These are phyloP conservation scores for Danio kyathit DNA, from an alignment of 2,797 vertebrate genomes.

Conservation along the genomic window DNA sequence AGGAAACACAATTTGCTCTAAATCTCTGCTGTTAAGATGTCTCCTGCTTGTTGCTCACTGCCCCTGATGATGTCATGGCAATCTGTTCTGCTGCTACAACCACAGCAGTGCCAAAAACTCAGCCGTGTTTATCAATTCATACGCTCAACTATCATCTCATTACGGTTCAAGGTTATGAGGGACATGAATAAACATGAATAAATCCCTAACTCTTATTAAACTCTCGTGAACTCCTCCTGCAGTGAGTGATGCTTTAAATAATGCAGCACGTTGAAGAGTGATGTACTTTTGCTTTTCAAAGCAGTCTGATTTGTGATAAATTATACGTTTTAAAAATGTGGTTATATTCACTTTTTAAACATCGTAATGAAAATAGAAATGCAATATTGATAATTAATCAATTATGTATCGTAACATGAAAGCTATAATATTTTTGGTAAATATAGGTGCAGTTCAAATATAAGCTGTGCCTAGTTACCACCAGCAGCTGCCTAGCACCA, in stretches of 20 bases:
- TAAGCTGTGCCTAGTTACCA: no score
- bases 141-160: neutral
- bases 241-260: neutral
- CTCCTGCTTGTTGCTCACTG: conserved; percentile 6
- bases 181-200: neutral
- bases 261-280: neutral
- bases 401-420: no score
- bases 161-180: neutral
- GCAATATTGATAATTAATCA: no score
- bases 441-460: no score
- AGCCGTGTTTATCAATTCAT: neutral
- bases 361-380: no score
- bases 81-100: conserved; percentile 2
- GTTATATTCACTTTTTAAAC: neutral
- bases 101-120: neutral
- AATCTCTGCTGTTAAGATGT: conserved; percentile 15
- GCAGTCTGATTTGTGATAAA: neutral
- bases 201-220: neutral
- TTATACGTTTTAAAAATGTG: neutral
- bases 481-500: no score
- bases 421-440: no score
- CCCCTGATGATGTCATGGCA: conserved; percentile 3
- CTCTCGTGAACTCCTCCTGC: neutral
- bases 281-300: neutral
- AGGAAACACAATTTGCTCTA: neutral